A percentile compares a stretch with the other conserved stretches of the same genome.
phyloP scores from a whole-genome alignment of 2,113 vertebrate species.

The Zootoca vivipara region DNA sequence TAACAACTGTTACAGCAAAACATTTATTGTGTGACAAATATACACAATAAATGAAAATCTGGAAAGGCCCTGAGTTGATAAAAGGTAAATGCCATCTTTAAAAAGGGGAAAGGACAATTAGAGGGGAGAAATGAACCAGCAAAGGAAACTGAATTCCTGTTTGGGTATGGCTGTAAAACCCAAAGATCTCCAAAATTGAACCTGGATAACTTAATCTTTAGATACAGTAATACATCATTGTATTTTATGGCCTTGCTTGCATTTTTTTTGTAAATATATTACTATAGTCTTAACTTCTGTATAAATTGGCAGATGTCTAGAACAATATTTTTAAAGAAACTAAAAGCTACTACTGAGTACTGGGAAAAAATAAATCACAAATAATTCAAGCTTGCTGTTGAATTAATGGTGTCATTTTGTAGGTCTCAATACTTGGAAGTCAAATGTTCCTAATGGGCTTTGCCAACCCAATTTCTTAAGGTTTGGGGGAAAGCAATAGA shows the following conservation, averaged over 20 bases:
- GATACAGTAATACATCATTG: slow-evolving; percentile 23
- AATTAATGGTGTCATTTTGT: slow-evolving; percentile 34
- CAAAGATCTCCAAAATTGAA: slow-evolving; percentile 38
- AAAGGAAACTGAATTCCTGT: background rate
- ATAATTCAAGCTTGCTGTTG: slow-evolving; percentile 49
- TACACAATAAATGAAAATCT: slow-evolving; percentile 26
- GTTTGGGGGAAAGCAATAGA: slow-evolving; percentile 33
- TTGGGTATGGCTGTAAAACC: background rate
- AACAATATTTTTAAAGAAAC: slow-evolving; percentile 45
- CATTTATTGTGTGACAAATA: slow-evolving; percentile 17
- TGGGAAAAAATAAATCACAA: slow-evolving; percentile 38
- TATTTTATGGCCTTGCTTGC: background rate
- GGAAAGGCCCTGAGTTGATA: slow-evolving; percentile 40
- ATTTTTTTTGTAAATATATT: slow-evolving; percentile 35
- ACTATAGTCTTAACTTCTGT: slow-evolving; percentile 44
- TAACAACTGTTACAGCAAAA: background rate
- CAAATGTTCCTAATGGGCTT: slow-evolving; percentile 29
- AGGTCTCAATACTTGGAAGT: slow-evolving; percentile 8
- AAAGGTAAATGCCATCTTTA: background rate
- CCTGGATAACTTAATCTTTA: slow-evolving; percentile 50
- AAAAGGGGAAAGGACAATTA: slow-evolving; percentile 36
- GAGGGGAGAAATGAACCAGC: slow-evolving; percentile 43
- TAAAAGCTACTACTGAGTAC: slow-evolving; percentile 51
- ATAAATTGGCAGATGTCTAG: slow-evolving; percentile 46
- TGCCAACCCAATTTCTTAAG: slow-evolving; percentile 46